phyloP scores from a whole-genome alignment of 1,140 invertebrate genomes.

The Triops cancriformis region DNA sequence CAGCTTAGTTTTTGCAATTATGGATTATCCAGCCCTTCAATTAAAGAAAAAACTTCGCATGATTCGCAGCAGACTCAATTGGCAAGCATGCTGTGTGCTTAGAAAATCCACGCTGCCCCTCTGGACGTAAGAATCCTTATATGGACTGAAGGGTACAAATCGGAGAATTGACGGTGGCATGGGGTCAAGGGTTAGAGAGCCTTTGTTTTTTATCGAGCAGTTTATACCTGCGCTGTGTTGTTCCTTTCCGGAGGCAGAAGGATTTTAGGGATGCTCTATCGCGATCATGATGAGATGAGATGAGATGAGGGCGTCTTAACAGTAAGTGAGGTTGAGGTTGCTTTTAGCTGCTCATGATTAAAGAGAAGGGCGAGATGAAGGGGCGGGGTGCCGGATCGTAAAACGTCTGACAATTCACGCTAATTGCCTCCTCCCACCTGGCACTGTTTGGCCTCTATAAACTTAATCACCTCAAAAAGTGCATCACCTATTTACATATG shows the following conservation, averaged over 20 bases:
- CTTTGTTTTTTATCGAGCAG: not conserved
- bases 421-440: constrained; percentile 12
- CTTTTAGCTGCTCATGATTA: constrained; percentile 10
- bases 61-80: not conserved
- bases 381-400: constrained; percentile 11
- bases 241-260: not conserved
- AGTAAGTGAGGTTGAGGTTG: not conserved
- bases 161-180: constrained; percentile 9
- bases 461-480: not conserved
- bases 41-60: not conserved
- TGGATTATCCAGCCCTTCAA: not conserved
- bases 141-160: not conserved
- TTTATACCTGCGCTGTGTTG: not conserved
- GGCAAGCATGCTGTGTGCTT: not conserved
- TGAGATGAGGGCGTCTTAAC: constrained; percentile 12
- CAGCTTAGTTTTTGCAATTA: not conserved
- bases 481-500: not conserved
- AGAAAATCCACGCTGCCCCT: not conserved
- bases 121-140: not conserved
- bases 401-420: constrained; percentile 10
- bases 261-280: not conserved
- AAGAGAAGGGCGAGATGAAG: constrained; percentile 9
- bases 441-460: constrained; percentile 3
- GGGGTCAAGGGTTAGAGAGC: constrained; percentile 3
- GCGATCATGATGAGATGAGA: constrained; percentile 4